These are phyloP conservation scores for Metopolophium dirhodum DNA, from an alignment of 1,140 invertebrate genomes.

Conservation along the genomic window DNA sequence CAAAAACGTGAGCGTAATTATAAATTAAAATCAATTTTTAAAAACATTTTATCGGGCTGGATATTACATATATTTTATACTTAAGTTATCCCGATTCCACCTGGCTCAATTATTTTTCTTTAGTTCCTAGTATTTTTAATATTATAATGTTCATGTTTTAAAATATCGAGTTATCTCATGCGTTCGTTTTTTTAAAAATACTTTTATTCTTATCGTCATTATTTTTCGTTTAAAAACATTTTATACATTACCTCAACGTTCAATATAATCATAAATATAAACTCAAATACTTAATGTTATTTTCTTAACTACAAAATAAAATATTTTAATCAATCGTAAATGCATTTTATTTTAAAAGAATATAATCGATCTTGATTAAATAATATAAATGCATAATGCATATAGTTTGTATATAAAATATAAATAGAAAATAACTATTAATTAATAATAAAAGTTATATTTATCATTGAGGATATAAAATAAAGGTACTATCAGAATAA, in stretches of 20 bases:
- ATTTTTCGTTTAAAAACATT: neutral
- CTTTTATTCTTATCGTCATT: neutral
- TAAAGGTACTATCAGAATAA: neutral
- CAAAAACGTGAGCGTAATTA: neutral
- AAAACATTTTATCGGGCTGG: neutral
- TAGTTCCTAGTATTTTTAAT: too few relatives aligned
- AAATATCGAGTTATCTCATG: neutral
- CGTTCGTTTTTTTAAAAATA: neutral
- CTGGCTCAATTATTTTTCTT: neutral
- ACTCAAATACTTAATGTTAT: neutral
- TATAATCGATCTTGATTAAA: neutral
- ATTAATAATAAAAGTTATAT: neutral
- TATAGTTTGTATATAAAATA: neutral
- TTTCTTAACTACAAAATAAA: neutral
- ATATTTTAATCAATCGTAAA: neutral
- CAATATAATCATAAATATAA: neutral
- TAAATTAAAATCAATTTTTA: neutral
- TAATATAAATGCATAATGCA: neutral
- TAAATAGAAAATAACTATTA: neutral
- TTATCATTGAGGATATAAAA: neutral
- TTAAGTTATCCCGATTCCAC: neutral
- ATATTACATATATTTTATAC: too few relatives aligned
- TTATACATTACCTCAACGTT: neutral
- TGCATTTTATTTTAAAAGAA: neutral
- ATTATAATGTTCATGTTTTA: too few relatives aligned